Base-by-base conservation (phyloP, 2,888 invertebrate species). In the Pachycephus smyrnensis region DNA sequence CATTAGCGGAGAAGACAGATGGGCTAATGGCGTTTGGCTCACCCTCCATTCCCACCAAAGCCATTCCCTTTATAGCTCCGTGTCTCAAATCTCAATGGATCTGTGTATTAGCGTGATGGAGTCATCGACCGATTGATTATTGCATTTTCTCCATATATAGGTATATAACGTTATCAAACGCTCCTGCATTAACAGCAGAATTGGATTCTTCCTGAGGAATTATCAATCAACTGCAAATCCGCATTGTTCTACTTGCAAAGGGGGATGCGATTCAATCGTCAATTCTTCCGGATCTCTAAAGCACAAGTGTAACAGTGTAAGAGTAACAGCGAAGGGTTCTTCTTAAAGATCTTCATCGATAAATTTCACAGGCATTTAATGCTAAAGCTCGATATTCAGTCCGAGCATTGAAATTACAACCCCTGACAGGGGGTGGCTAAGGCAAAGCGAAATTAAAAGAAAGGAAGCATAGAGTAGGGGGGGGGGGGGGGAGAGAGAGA, bases 1-100 rank as follows among this genome's bases (percentile, higher is more conserved):
- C 87, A 89, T 89, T 88, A 88, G 86, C 84, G 81, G 80, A 82
- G 82, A 88, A 88, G 88, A 88, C 87, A 87, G 87, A 87, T 87
- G 87, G 85, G 83, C 84, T 86, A 87, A 87, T 87, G 86, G 85
- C 86, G 81, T 84, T 86, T 83, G 80, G 74, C 36, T 76, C 78
- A 32, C 76, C 35, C 77, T 40, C 68, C 68, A 31, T 68, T 75
- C 37, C 71, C 55, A 71, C 71, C 55, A 71, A 9, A 71, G 32
- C 71, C 71, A 31, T 32, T 71, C 32, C 68, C 73, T 74, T 76
- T 68, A 69, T 77, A 75, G 79, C 32, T 77, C 74, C 77, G 73
- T 79, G 80, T 75, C 80, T 40, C 40, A 15, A 73, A 68, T 68
- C 71, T 76, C 79, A 69, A 76, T 79, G 76, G 76, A 82, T 81